Evolutionary conservation across 2,797 vertebrate genomes (phyloP).

Genomic region (Sebastes variabilis): DNA sequence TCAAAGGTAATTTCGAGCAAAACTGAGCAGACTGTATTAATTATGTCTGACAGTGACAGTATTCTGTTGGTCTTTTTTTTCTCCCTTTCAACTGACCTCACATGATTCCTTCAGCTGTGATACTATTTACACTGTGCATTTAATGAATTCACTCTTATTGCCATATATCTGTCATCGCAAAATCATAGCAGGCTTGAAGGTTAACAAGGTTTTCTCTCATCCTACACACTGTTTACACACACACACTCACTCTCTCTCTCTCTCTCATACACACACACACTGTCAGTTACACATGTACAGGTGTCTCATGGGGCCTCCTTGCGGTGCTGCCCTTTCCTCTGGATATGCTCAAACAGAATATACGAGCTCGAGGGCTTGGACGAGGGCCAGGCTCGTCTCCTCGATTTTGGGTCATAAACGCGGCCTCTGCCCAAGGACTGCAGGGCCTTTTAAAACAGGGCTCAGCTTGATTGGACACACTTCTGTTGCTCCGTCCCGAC

Average conservation of each 20-base stretch:
- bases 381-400: conserved; percentile 59
- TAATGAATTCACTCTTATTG: background rate
- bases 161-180: background rate
- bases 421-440: conserved; percentile 68
- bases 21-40: background rate
- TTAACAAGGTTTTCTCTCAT: conserved; percentile 43
- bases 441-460: conserved; percentile 75
- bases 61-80: background rate
- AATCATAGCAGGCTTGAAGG: conserved; percentile 16
- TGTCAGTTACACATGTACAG: conserved; percentile 42
- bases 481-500: conserved; percentile 69
- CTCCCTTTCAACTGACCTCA: background rate
- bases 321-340: conserved; percentile 49
- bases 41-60: background rate
- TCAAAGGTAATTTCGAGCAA: conserved; percentile 26
- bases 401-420: conserved; percentile 75
- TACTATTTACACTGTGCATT: background rate
- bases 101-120: background rate
- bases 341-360: conserved; percentile 63
- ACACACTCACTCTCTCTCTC: background rate
- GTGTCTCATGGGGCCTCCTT: conserved; percentile 54
- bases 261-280: background rate
- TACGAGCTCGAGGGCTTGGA: conserved; percentile 61
- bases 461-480: conserved; percentile 81
- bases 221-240: conserved; percentile 26